Percentiles rank a stretch among this genome's conserved stretches.
Conservation (phyloP, 2,888 invertebrate species). For the Sarcophaga rosellei region DNA sequence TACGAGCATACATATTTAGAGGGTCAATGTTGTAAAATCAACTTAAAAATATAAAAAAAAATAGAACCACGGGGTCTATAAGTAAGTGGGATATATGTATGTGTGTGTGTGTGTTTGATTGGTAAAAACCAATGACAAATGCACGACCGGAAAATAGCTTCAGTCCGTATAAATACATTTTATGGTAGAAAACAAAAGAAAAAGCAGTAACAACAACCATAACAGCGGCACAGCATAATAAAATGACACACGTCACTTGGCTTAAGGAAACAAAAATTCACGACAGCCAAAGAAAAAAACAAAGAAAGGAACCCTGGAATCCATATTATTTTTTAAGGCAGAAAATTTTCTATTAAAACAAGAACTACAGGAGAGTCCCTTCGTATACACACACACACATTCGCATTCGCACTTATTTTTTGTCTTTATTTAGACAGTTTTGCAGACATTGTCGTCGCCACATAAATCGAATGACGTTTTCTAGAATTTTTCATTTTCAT, state of each 20-base stretch:
- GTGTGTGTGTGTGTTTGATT: conserved; percentile 12
- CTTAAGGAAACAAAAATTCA: conserved; percentile 17
- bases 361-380: conserved; percentile 6
- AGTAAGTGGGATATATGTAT: background rate
- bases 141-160: conserved; percentile 64
- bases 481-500: background rate
- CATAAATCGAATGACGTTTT: conserved; percentile 56
- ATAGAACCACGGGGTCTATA: background rate
- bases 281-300: background rate
- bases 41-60: conserved; percentile 11
- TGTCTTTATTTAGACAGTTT: conserved; percentile 28
- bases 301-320: conserved; percentile 2
- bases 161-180: conserved; percentile 58
- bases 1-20: conserved; percentile 1
- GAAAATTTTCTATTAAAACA: conserved; percentile 24
- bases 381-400: conserved; percentile 15
- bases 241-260: conserved; percentile 53
- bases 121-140: conserved; percentile 64
- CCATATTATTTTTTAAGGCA: conserved; percentile 41
- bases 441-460: conserved; percentile 48
- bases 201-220: conserved; percentile 16
- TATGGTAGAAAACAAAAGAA: conserved; percentile 10
- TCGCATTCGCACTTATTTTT: background rate
- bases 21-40: conserved; percentile 45
- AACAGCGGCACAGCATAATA: conserved; percentile 12